Evolutionary conservation across 2,113 vertebrate species (phyloP).

Genomic region (Vulpes ferrilata): DNA sequence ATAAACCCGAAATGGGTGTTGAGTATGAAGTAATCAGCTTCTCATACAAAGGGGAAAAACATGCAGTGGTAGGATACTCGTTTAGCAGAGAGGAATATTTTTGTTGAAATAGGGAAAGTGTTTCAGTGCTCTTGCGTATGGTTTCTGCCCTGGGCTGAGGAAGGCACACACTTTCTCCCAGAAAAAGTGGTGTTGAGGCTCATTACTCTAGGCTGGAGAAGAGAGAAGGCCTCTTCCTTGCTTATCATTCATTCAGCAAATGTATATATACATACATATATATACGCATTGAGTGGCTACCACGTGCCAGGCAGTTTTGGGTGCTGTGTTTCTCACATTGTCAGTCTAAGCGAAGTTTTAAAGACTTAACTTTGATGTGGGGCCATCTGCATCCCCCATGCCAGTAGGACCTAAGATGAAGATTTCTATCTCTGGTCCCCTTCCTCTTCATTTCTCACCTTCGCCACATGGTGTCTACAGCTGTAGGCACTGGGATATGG

Average conservation of each 20-base stretch:
- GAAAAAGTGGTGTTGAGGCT: background rate
- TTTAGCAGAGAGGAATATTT: background rate
- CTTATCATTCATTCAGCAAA: background rate
- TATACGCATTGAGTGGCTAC: background rate
- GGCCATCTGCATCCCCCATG: background rate
- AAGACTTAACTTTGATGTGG: background rate
- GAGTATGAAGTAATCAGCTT: background rate
- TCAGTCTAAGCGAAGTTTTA: background rate
- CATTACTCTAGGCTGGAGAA: background rate
- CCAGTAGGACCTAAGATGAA: background rate
- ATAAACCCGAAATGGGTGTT: background rate
- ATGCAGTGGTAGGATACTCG: background rate
- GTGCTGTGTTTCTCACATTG: background rate
- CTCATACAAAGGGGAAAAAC: background rate
- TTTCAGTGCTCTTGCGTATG: background rate
- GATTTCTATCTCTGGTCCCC: background rate
- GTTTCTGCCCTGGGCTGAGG: background rate
- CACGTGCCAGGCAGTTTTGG: background rate
- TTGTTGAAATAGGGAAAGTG: no score
- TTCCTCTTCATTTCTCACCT: background rate
- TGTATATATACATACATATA: no score
- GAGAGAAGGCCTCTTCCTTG: background rate
- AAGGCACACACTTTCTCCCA: background rate
- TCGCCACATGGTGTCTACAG: background rate
- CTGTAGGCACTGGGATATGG: background rate